These are phyloP conservation scores for Idris sp. DNA, from an alignment of 1,140 invertebrate species.

Conservation along the genomic window DNA sequence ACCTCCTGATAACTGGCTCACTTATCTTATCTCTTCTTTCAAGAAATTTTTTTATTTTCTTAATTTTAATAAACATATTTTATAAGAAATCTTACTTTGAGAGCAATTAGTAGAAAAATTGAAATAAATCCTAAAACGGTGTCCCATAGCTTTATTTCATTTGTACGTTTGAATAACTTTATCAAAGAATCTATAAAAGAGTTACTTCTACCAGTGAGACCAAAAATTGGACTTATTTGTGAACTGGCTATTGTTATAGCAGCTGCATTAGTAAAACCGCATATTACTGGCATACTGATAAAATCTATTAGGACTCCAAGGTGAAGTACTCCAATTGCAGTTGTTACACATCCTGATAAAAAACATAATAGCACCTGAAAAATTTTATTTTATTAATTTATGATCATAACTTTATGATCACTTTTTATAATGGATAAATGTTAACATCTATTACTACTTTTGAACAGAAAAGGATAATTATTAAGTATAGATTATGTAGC, in stretches of 20 bases:
- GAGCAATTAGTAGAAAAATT: constrained; percentile 71
- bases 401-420: no score
- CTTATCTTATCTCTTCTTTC: no score
- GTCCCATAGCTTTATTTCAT: constrained; percentile 70
- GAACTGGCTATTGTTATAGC: constrained; percentile 83
- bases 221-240: constrained; percentile 81
- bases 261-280: constrained; percentile 84
- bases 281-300: constrained; percentile 83
- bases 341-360: constrained; percentile 80
- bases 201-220: constrained; percentile 74
- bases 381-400: not conserved
- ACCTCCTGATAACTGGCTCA: no score
- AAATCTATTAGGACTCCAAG: constrained; percentile 80
- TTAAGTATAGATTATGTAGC: no score
- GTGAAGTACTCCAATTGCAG: constrained; percentile 81
- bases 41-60: no score
- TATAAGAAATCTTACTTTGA: constrained; percentile 66
- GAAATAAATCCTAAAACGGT: constrained; percentile 74
- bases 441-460: no score
- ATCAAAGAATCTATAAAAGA: constrained; percentile 74
- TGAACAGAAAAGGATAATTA: no score
- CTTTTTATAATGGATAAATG: no score
- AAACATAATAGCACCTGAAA: constrained; percentile 80
- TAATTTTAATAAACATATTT: no score
- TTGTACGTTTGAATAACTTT: constrained; percentile 74